These are phyloP conservation scores for Megalops cyprinoides DNA, from an alignment of 2,797 vertebrate genomes.

Conservation along the genomic window DNA sequence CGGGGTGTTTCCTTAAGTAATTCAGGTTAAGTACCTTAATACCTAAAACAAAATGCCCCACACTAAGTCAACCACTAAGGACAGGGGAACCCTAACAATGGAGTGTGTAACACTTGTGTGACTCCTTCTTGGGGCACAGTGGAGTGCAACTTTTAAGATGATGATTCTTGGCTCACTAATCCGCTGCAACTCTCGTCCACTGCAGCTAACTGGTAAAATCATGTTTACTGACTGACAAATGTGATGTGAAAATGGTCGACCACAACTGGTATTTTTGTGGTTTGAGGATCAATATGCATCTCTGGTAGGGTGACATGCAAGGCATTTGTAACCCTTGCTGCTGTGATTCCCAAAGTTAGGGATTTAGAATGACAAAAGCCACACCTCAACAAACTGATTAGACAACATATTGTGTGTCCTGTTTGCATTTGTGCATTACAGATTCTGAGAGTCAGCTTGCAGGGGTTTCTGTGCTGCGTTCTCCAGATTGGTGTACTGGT, in stretches of 20 bases:
- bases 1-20: no score
- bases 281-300: not conserved
- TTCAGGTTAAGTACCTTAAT: no score
- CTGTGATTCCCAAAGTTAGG: not conserved
- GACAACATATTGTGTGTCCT: not conserved
- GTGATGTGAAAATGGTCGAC: not conserved
- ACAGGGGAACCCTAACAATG: not conserved
- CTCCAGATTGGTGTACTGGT: slow-evolving; percentile 66
- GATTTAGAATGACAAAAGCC: not conserved
- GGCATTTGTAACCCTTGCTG: not conserved
- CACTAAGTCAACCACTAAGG: no score
- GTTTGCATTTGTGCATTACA: not conserved
- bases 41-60: no score
- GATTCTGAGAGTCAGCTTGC: not conserved
- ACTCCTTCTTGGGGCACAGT: not conserved
- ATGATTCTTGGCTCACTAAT: not conserved
- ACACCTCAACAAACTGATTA: not conserved
- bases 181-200: not conserved
- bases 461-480: not conserved
- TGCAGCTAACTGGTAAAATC: not conserved
- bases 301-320: not conserved
- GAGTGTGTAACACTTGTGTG: no score
- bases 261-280: not conserved
- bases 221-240: not conserved
- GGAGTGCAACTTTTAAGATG: not conserved